Base-by-base conservation (phyloP, 2,113 vertebrate genomes). In the Acanthisitta chloris region DNA sequence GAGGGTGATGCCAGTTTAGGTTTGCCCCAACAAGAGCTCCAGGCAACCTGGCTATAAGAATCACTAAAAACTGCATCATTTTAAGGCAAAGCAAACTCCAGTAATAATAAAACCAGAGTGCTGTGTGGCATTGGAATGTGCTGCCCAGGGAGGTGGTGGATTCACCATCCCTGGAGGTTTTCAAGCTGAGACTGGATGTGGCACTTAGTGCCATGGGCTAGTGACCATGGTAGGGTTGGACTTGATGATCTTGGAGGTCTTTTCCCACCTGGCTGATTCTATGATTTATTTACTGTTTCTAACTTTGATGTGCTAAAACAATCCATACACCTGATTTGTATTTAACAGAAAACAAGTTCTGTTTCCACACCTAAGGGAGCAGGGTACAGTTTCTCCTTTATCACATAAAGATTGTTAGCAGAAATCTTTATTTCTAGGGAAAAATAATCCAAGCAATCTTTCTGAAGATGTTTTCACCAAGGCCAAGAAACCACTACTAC, bases 241-340 rank as follows among this genome's bases (percentile, higher is more conserved):
- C n/a, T n/a, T n/a, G n/a, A n/a, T n/a, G n/a, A n/a, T n/a, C n/a
- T n/a, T n/a, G n/a, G n/a, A n/a, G n/a, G n/a, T n/a, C n/a, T n/a
- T n/a, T n/a, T n/a, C n/a, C n/a, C n/a, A n/a, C n/a, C n/a, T n/a
- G n/a, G n/a, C n/a, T n/a, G n/a, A n/a, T n/a, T n/a, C n/a, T n/a
- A n/a, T n/a, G n/a, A 69, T 46, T 52, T 66, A 77, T 38, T 49
- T 54, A n/a, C 8, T 8, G 31, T 38, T 82, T 40, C 55, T 52
- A 55, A 24, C 3, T n/a, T 23, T 0, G 0, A 10, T 20, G 11
- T 33, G 36, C 10, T 36, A 23, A 70, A 55, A 17, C 18, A 15
- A 76, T 46, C 58, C 40, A n/a, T 23, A 33, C 9, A 24, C 8
- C 18, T 20, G 15, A 28, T 48, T 6, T 25, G 28, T 40, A 40